These are phyloP conservation scores for Lytechinus pictus DNA, from an alignment of 35 echinoderm and acorn worm genomes.

Conservation along the genomic window DNA sequence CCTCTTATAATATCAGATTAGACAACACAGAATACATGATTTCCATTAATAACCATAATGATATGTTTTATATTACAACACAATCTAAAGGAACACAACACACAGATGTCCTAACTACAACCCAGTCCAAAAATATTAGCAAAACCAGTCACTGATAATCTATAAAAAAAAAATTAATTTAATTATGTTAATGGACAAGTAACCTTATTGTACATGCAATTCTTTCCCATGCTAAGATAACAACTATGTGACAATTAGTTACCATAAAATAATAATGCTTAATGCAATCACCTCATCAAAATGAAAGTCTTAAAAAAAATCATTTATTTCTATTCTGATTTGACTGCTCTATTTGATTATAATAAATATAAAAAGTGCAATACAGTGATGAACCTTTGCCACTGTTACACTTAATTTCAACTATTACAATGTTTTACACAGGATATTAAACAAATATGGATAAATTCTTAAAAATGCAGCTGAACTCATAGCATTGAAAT, in stretches of 20 bases:
- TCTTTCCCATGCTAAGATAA: neutral
- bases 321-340: neutral
- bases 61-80: neutral
- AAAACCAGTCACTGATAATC: neutral
- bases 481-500: no score
- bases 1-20: neutral
- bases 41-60: neutral
- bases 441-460: no score
- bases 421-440: no score
- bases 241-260: neutral
- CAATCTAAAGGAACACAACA: neutral
- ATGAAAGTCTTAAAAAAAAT: neutral
- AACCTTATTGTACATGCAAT: neutral
- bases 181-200: neutral
- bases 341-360: neutral
- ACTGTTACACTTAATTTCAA: neutral
- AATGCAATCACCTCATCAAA: neutral
- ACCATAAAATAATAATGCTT: neutral
- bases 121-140: neutral
- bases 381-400: neutral
- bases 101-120: neutral
- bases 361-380: neutral
- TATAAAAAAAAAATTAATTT: neutral
- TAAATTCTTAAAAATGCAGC: no score
- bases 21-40: constrained; percentile 22